Evolutionary conservation across 2,888 invertebrate species (phyloP).

Genomic region (Himalopsyche anomala): DNA sequence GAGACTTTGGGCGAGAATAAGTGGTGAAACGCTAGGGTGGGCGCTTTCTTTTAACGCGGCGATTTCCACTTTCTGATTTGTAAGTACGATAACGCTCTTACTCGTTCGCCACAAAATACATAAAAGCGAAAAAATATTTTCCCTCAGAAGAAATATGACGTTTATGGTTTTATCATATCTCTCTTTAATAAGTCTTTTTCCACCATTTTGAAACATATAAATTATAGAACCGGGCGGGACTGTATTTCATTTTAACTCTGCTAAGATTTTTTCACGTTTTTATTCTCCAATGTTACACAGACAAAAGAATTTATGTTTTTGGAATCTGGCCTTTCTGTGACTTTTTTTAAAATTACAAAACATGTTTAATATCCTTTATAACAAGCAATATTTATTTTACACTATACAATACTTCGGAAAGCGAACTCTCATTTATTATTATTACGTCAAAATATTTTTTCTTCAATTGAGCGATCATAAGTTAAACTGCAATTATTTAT

Average conservation of each 20-base stretch:
- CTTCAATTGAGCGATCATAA: neutral
- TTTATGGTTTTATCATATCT: constrained; percentile 43
- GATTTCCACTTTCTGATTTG: constrained; percentile 46
- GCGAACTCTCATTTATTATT: too few species aligned
- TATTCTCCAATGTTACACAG: neutral
- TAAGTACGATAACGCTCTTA: constrained; percentile 37
- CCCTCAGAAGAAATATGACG: constrained; percentile 35
- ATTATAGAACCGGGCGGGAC: constrained; percentile 4
- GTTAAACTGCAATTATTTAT: neutral
- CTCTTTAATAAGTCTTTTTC: constrained; percentile 42
- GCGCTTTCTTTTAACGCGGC: constrained; percentile 42
- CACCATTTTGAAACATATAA: constrained; percentile 43
- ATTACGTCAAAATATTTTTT: too few species aligned
- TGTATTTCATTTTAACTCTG: constrained; percentile 34
- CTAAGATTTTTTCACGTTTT: constrained; percentile 26
- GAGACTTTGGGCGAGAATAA: constrained; percentile 48
- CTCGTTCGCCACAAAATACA: constrained; percentile 37
- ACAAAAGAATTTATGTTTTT: constrained; percentile 37
- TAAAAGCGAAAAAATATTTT: constrained; percentile 38
- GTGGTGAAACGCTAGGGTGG: constrained; percentile 32
- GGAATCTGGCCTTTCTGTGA: neutral
- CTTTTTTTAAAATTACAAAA: constrained; percentile 14
- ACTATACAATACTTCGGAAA: neutral
- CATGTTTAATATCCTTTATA: constrained; percentile 1
- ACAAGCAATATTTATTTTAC: neutral